Evolutionary conservation across 2,113 vertebrate species (phyloP).

Genomic region (Coptodon bakossiorum): DNA sequence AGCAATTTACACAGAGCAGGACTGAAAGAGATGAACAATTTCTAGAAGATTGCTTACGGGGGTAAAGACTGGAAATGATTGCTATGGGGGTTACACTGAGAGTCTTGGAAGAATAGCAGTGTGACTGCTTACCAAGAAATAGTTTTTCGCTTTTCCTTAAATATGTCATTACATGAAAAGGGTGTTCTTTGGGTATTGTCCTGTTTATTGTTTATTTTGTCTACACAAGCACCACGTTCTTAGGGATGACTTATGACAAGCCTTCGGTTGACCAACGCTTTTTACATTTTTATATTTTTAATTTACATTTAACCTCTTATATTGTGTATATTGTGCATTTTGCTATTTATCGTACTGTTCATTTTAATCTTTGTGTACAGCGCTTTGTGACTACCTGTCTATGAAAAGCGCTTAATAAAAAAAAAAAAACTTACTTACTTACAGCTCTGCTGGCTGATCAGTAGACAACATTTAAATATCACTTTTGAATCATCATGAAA

Average conservation of each 20-base stretch:
- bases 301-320: no score
- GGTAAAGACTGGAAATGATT: not conserved
- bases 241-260: not conserved
- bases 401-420: no score
- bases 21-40: not conserved
- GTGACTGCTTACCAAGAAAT: not conserved
- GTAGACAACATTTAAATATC: not conserved
- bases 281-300: no score
- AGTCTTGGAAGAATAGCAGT: not conserved
- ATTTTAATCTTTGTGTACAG: no score
- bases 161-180: not conserved
- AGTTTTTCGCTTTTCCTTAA: not conserved
- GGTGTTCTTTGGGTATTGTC: not conserved
- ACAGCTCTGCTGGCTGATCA: not conserved
- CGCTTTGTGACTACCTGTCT: no score
- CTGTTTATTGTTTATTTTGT: not conserved
- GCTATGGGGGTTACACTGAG: not conserved
- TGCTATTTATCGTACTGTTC: no score
- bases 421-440: no score
- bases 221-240: not conserved
- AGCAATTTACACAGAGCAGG: not conserved
- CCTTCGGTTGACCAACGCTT: no score
- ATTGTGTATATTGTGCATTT: no score
- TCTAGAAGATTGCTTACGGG: not conserved
- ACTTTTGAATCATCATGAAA: not conserved